Evolutionary conservation across 2,797 vertebrate species (phyloP), one percentile per base, ranked within the genome.

Genomic region (Sciurus vulgaris): DNA sequence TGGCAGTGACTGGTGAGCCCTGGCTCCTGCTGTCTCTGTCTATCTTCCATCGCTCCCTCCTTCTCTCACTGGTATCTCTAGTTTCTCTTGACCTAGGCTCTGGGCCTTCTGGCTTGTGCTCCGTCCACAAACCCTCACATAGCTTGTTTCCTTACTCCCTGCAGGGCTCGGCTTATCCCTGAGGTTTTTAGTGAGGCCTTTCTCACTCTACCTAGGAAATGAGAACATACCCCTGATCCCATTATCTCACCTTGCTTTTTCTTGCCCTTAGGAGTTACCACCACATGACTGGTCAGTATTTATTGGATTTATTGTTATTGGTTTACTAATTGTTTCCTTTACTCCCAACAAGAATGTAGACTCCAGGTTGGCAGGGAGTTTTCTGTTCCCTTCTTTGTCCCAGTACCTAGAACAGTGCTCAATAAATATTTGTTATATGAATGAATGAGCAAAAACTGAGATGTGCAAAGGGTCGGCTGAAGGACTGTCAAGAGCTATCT

Each of bases 41-140:
- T 0, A 0, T n/a, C 26, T 63, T n/a, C 22, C 41, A 2, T 3
- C 22, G 54, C 20, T 7, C 1, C 38, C 30, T 69, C 33, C 24
- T 35, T 54, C 18, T 35, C 54, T 15, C 47, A 18, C 41, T 79
- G 67, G 22, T 11, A 0, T n/a, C 26, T 30, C 70, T 14, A 5
- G 7, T 76, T 10, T 41, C 67, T 15, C 14, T 47, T 20, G 17
- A 10, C 15, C 9, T 1, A 7, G 63, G 14, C 24, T 30, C 12
- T 76, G 61, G 10, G 26, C 6, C 3, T 69, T 81, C 47, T 49
- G 13, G 5, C 54, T 56, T 20, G n/a, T 7, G 44, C 10, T 61
- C 3, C 44, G 9, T 63, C 11, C 17, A 33, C 18, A 20, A 38
- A 44, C 33, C 6, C 3, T 0, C 5, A 3, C 2, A 1, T 0